Base-by-base conservation (phyloP, 1,140 invertebrate genomes). In the Drosophila sp. region DNA sequence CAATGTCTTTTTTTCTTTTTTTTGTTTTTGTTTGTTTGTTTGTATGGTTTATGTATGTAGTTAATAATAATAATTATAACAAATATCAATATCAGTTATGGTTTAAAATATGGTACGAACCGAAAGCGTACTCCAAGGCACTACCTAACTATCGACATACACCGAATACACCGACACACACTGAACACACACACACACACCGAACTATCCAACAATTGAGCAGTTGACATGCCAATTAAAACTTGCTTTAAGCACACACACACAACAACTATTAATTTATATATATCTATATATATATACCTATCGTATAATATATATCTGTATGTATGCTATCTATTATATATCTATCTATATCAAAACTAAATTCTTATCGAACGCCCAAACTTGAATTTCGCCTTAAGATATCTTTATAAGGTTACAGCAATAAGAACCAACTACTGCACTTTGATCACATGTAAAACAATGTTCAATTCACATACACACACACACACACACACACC, bases 231-330 rank as follows among this genome's bases (percentile, higher is more conserved):
- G 41, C 64, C 44, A 41, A 65, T 63, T 72, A 71, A 63, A 64
- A 77, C 60, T 78, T 72, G 84, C 84, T 89, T 89, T 69, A 83
- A 89, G 66, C 80, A 85, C 84, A 89, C 84, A 72, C 54, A 70
- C 84, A 72, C 54, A 70, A 71, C 54, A 41, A 74, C 47, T 63
- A 54, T 56, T 56, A 35, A 44, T 61, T 60, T 63, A 73, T 32
- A 61, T 57, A 55, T 44, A 64, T 54, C 60, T 57, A 76, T 67
- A 64, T 54, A 64, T 57, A 76, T 67, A 72, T 60, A 72, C 55
- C 58, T 77, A 66, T 69, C 80, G 76, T 70, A 84, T 35, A 35
- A 35, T 35, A 35, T 35, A 66, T 76, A 64, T 66, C 54, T 72
- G 76, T 61, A 60, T 64, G 60, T 72, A 73, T 72, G 64, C 32